phyloP scores from a whole-genome alignment of 2,797 vertebrate genomes.

The Eulemur albifrons region DNA sequence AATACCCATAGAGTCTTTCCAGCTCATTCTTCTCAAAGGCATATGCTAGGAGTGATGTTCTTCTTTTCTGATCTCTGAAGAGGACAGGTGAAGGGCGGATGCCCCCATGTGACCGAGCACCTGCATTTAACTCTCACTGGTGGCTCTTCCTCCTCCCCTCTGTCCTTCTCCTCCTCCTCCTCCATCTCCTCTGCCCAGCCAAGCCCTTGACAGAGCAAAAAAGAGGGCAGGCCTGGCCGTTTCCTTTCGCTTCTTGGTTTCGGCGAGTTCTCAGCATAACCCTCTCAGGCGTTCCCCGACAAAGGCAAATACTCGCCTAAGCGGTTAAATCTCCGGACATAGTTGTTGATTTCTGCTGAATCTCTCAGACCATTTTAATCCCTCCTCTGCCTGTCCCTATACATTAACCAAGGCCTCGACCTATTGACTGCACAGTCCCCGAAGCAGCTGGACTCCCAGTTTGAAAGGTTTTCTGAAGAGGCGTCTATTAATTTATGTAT shows the following conservation, averaged over 20 bases:
- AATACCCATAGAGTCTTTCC: background rate
- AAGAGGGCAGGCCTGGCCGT: background rate
- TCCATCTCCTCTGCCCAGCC: background rate
- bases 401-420: constrained; percentile 63
- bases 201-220: background rate
- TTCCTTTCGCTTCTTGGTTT: background rate
- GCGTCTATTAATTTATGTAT: constrained; percentile 79
- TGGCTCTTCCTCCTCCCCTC: rapidly evolving
- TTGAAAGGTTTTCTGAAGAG: constrained; percentile 69
- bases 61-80: background rate
- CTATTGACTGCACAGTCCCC: constrained; percentile 60
- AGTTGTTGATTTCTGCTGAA: background rate
- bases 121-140: background rate
- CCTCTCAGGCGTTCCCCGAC: background rate
- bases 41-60: background rate
- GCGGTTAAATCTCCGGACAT: constrained; percentile 4
- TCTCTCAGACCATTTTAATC: background rate
- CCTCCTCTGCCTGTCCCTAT: background rate
- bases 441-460: constrained; percentile 57
- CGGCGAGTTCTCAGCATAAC: background rate
- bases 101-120: no score
- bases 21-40: background rate
- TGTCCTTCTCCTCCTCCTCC: rapidly evolving
- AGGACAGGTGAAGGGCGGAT: background rate
- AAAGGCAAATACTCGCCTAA: background rate